Evolutionary conservation across 2,888 invertebrate genomes (phyloP).

Genomic region (Scelioninae gen. 1): DNA sequence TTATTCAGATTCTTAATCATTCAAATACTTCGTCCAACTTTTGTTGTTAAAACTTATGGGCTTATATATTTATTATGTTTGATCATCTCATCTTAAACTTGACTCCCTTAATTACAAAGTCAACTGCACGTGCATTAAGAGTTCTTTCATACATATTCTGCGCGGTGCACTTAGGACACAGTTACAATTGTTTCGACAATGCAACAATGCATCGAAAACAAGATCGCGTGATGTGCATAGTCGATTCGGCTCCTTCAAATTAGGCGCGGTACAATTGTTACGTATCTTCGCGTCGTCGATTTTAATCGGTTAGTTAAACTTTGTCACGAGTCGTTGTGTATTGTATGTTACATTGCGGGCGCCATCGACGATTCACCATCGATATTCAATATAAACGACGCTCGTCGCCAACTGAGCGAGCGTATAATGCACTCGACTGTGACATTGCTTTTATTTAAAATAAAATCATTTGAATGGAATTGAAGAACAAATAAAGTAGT

Average conservation of each 20-base stretch:
- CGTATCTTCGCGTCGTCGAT: conserved; percentile 67
- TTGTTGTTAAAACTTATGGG: too few relatives aligned
- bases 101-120: too few relatives aligned
- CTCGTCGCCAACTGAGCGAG: conserved; percentile 32
- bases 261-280: conserved; percentile 55
- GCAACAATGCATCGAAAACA: conserved; percentile 54
- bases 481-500: too few relatives aligned
- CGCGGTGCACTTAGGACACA: too few relatives aligned
- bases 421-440: conserved; percentile 8
- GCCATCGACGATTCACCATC: conserved; percentile 40
- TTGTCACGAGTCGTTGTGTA: conserved; percentile 58
- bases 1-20: too few relatives aligned
- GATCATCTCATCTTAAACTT: too few relatives aligned
- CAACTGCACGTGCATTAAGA: too few relatives aligned
- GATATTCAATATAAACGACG: conserved; percentile 55
- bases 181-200: too few relatives aligned
- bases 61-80: too few relatives aligned
- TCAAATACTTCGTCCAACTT: too few relatives aligned
- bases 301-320: conserved; percentile 75
- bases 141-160: too few relatives aligned
- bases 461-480: too few relatives aligned
- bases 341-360: conserved; percentile 14
- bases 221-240: conserved; percentile 59
- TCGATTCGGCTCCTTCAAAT: conserved; percentile 52
- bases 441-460: conserved; percentile 14